Conservation (phyloP, 2,797 vertebrate genomes). For the Acropternis orthonyx region DNA sequence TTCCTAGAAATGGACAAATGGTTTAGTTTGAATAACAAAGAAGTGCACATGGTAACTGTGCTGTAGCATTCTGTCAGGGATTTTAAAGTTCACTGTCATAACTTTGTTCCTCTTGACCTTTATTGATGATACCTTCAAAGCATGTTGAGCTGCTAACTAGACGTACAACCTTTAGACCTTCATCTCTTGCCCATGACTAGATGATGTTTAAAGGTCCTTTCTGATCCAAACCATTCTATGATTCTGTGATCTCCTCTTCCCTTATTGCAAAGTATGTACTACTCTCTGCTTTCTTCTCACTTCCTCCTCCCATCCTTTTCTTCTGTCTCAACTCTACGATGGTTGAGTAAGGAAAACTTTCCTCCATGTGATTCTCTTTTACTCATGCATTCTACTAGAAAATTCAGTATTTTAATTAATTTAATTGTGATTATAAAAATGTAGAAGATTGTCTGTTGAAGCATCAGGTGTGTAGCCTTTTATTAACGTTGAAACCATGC, state of each 20-base stretch:
- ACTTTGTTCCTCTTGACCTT: conserved; percentile 86
- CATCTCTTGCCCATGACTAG: not conserved
- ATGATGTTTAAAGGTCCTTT: conserved; percentile 50
- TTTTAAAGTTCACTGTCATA: conserved; percentile 87
- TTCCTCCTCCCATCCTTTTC: not conserved
- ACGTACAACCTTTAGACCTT: conserved; percentile 69
- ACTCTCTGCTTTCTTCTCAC: not conserved
- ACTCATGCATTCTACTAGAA: not conserved
- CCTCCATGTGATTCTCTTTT: not conserved
- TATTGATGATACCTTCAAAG: conserved; percentile 71
- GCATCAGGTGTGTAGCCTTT: not conserved
- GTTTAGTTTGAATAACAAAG: conserved; percentile 69
- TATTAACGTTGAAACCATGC: not conserved
- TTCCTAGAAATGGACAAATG: conserved; percentile 66
- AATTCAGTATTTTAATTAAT: not conserved
- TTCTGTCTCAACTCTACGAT: not conserved
- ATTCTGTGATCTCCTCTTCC: not conserved
- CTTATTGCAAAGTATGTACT: not conserved
- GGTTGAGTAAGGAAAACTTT: not conserved
- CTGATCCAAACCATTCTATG: not conserved
- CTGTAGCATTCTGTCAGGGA: conserved; percentile 70
- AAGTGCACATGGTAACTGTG: conserved; percentile 57
- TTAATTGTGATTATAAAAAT: not conserved
- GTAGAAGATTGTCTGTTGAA: not conserved
- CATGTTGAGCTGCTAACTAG: conserved; percentile 73